Evolutionary conservation across 2,113 vertebrate genomes (phyloP), one percentile per base, ranked within the genome.

Genomic region (Psilopogon haemacephalus): DNA sequence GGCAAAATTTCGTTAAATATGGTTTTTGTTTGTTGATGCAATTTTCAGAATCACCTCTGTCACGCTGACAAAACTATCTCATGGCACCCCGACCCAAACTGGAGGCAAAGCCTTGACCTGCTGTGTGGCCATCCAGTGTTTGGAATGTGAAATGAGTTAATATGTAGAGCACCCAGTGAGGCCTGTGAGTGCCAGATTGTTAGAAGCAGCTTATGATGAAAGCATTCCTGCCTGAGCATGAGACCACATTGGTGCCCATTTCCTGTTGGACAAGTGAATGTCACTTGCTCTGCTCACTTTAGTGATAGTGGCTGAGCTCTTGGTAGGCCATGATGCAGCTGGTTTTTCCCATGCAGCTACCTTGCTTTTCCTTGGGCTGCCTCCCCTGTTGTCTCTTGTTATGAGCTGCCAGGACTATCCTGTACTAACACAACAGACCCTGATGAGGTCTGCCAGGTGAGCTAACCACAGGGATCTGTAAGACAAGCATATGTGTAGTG

Each of bases 71-170:
- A 63, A 93, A 85, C 32, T 88, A 12, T 83, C 63, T 83, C 9
- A 8, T 89, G 75, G 68, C 46, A 80, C 40, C 26, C 20, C 16
- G 58, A 33, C 73, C 75, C 88, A 80, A 89, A 85, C 68, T 79
- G 93, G 78, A 95, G 91, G 75, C 85, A 89, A 71, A 88, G 68
- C 55, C 82, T 56, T 94, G 80, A 93, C 44, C 27, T 73, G 68
- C 55, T 79, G 4, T 70, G 5, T 76, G 89, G 63, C 67, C 52
- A 76, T 71, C 50, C 75, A 73, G 59, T 91, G 64, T 88, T 80
- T 89, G 79, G 79, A 95, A 71, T 37, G n/a, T 46, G 56, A 91
- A 62, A 91, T 89, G 28, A 52, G 27, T 91, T 93, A 54, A 46
- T 88, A n/a, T 52, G 69, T 88, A 89, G 88, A 88, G 68, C 35